Conservation (phyloP, 1,140 invertebrate species). For the Drosophila ercepeae region DNA sequence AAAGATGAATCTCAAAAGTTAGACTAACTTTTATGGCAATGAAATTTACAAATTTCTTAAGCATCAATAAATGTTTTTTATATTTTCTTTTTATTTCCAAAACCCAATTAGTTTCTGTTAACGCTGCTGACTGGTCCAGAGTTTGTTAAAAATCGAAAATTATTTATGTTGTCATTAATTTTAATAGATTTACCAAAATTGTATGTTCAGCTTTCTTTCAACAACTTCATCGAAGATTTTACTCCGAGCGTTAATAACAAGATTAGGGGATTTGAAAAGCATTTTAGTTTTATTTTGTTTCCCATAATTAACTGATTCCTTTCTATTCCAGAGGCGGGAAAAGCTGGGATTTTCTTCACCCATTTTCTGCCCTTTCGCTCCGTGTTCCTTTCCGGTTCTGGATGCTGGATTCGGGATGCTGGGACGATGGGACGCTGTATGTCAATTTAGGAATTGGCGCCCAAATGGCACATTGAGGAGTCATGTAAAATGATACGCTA, state of each 20-base stretch:
- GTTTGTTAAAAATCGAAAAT: not conserved
- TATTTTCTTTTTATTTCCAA: not conserved
- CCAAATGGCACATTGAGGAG: slow-evolving; percentile 78
- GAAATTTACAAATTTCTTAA: not conserved
- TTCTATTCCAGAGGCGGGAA: not conserved
- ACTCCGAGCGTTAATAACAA: not conserved
- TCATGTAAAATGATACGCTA: slow-evolving; percentile 72
- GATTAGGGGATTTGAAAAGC: not conserved
- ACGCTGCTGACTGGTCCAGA: no score
- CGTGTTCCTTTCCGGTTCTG: slow-evolving; percentile 16
- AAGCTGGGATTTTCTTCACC: not conserved
- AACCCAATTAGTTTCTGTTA: not conserved
- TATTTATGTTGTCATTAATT: not conserved
- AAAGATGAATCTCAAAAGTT: not conserved
- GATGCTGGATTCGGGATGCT: not conserved
- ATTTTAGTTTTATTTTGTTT: not conserved
- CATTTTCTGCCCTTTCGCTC: slow-evolving; percentile 28
- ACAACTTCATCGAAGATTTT: not conserved
- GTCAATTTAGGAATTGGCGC: slow-evolving; percentile 78
- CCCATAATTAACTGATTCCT: slow-evolving; percentile 18
- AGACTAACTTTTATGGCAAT: not conserved
- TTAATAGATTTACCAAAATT: not conserved
- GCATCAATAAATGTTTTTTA: not conserved
- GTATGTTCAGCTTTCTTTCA: not conserved
- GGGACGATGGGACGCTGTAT: slow-evolving; percentile 25